Evolutionary conservation across 2,797 vertebrate species (phyloP).

Genomic region (Chelonia mydas): DNA sequence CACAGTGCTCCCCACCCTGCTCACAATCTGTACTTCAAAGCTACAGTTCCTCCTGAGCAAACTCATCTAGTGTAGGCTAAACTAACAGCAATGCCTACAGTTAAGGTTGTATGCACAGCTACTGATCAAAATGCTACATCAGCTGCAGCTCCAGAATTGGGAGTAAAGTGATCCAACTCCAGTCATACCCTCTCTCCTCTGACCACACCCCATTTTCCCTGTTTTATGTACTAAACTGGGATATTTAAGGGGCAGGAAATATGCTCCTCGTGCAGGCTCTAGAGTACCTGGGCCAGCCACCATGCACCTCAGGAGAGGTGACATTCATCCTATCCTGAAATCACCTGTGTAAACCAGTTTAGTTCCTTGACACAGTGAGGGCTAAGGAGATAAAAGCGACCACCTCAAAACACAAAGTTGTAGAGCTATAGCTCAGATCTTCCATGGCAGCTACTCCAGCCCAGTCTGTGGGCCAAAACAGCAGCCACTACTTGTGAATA

Average conservation of each 20-base stretch:
- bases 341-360: background rate
- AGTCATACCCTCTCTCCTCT: background rate
- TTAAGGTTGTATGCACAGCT: background rate
- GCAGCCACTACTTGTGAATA: background rate
- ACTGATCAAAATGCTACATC: background rate
- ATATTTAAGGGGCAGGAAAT: background rate
- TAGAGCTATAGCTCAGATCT: background rate
- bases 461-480: background rate
- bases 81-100: background rate
- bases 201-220: background rate
- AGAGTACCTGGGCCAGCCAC: background rate
- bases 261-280: background rate
- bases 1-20: background rate
- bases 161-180: background rate
- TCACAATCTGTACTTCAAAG: background rate
- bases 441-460: background rate
- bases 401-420: background rate
- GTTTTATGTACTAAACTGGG: background rate
- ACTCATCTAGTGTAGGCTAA: background rate
- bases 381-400: background rate
- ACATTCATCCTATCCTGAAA: background rate
- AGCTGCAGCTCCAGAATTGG: background rate
- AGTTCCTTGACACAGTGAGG: background rate
- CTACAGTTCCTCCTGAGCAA: background rate
- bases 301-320: background rate